Evolutionary conservation across 2,888 invertebrate species (phyloP), one percentile per base, ranked within the genome.

Genomic region (Neuroscelio doddi): DNA sequence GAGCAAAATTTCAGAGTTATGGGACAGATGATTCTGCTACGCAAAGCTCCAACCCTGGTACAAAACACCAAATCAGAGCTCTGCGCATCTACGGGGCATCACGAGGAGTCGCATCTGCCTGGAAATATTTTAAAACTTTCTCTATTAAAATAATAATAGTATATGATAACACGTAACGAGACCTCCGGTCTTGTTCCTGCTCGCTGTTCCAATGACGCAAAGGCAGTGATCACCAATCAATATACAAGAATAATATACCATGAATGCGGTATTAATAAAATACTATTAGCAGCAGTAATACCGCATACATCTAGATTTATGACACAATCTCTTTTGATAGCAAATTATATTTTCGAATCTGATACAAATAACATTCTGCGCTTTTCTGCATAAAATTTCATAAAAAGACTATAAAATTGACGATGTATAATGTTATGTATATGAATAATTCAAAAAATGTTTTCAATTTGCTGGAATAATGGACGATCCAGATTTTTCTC

Each of bases 111-210:
- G n/a, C n/a, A n/a, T n/a, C n/a, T n/a, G n/a, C n/a, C n/a, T n/a
- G n/a, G n/a, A 56, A 64, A 66, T 64, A 68, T 55, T 61, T 32
- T 38, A 50, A 44, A 38, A 57, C 53, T 36, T 46, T 29, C 32
- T 53, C 49, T 41, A 66, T 64, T 61, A 63, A 66, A 62, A 58
- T 61, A 68, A 65, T 53, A 41, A 47, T 64, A 42, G 41, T 57
- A 68, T 38, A 47, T 26, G 32, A 38, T 47, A 30, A 34, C 26
- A n/a, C 26, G n/a, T 9, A n/a, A 15, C 42, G 14, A 42, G 52
- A 44, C 52, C 52, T 38, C 42, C 52, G 34, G 32, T 16, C 44
- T 39, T 21, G 32, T 30, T 27, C 21, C 2, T 30, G 41, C 12
- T 41, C 16, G 26, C 29, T 34, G 21, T n/a, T 3, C 17, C 14